phyloP scores from a whole-genome alignment of 2,797 vertebrate genomes.

The Fistularia tabacaria region DNA sequence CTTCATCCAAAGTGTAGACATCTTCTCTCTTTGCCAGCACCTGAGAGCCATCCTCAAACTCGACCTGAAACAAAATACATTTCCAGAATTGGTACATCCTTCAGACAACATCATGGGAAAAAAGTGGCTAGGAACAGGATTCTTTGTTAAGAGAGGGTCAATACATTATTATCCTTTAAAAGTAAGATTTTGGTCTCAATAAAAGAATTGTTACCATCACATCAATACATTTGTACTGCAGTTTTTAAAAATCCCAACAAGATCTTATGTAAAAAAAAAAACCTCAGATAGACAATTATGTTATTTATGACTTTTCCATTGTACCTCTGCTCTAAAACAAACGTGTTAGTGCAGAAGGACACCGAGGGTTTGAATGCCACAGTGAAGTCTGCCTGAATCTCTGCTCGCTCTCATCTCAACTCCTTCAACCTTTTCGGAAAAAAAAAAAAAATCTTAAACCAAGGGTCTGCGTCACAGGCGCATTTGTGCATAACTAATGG shows the following conservation, averaged over 20 bases:
- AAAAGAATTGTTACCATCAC: too few relatives aligned
- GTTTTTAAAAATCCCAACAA: background rate
- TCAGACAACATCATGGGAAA: background rate
- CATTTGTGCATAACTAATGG: slow-evolving; percentile 67
- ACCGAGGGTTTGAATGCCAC: background rate
- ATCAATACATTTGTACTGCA: too few relatives aligned
- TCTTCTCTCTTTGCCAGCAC: slow-evolving; percentile 92
- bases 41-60: slow-evolving; percentile 98
- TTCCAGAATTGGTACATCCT: background rate
- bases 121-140: background rate
- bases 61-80: slow-evolving; percentile 73
- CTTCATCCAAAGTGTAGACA: slow-evolving; percentile 93
- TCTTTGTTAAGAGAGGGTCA: too few relatives aligned
- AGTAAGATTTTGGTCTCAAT: too few relatives aligned
- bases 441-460: slow-evolving; percentile 21
- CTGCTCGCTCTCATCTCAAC: background rate
- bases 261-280: background rate
- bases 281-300: background rate
- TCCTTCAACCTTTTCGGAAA: slow-evolving; percentile 21
- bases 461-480: slow-evolving; percentile 55
- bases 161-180: too few relatives aligned
- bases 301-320: too few relatives aligned
- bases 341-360: background rate
- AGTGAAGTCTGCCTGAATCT: too few relatives aligned
- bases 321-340: too few relatives aligned